These are phyloP conservation scores for Leucopsar rothschildi DNA, from an alignment of 2,113 vertebrate species.

Conservation along the genomic window DNA sequence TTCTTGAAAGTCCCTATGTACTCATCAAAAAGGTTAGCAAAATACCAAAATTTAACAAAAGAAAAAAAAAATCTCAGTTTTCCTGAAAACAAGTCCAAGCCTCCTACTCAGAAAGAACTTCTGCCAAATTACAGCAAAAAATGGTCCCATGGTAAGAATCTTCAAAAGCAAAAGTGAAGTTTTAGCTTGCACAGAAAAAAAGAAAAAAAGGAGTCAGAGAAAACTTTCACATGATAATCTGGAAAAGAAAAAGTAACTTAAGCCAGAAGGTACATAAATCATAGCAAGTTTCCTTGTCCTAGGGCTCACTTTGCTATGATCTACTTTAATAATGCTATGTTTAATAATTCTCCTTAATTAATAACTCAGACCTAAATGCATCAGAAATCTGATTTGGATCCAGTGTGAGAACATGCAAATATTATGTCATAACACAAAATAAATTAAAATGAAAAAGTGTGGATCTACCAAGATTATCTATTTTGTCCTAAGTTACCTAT, in stretches of 20 bases:
- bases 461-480: background rate
- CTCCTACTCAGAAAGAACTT: constrained; percentile 15
- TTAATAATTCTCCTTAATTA: background rate
- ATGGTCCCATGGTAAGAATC: constrained; percentile 2
- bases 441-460: background rate
- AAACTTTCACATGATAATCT: background rate
- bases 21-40: constrained; percentile 27
- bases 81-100: constrained; percentile 20
- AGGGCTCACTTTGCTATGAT: background rate
- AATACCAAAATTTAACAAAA: constrained; percentile 8
- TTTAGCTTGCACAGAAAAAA: background rate
- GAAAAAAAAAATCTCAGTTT: background rate
- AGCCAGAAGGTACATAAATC: background rate
- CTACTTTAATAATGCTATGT: background rate
- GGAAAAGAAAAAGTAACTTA: background rate
- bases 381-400: background rate
- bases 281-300: background rate
- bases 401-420: background rate
- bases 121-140: constrained; percentile 31
- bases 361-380: background rate
- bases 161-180: constrained; percentile 35
- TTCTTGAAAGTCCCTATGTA: background rate
- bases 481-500: background rate
- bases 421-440: background rate
- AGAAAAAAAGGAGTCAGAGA: background rate